Conservation (phyloP, 2,888 invertebrate species). For the Tinea pellionella region DNA sequence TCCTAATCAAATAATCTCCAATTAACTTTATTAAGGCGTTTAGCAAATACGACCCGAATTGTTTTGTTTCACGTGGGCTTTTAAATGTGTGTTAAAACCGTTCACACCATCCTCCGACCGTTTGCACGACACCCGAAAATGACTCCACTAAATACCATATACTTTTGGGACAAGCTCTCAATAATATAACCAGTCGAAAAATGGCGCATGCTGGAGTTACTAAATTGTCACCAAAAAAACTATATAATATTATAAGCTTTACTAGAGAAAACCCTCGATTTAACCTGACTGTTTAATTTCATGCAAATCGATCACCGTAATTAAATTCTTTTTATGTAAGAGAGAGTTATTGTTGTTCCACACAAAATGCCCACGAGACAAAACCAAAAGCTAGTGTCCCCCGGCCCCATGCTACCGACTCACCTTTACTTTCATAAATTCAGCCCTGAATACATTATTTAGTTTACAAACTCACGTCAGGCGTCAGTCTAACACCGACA, state of each 20-base stretch:
- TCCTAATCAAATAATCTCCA: too few species aligned
- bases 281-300: constrained; percentile 9
- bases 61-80: constrained; percentile 3
- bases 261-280: constrained; percentile 1
- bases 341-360: background rate
- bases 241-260: constrained; percentile 18
- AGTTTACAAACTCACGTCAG: background rate
- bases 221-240: constrained; percentile 18
- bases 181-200: constrained; percentile 28
- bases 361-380: constrained; percentile 43
- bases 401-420: constrained; percentile 53
- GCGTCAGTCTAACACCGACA: background rate
- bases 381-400: constrained; percentile 59
- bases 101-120: constrained; percentile 65
- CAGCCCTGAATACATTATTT: background rate
- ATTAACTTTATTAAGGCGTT: too few species aligned
- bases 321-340: background rate
- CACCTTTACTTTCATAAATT: constrained; percentile 28
- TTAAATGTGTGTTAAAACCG: background rate
- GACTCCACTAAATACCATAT: constrained; percentile 10
- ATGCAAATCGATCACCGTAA: constrained; percentile 18
- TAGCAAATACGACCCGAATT: background rate
- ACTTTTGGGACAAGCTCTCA: constrained; percentile 1
- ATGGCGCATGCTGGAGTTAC: constrained; percentile 54
- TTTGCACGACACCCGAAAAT: constrained; percentile 19